Percentiles rank a stretch among this genome's conserved stretches.
phyloP scores from a whole-genome alignment of 2,113 vertebrate genomes.

The Conger conger region DNA sequence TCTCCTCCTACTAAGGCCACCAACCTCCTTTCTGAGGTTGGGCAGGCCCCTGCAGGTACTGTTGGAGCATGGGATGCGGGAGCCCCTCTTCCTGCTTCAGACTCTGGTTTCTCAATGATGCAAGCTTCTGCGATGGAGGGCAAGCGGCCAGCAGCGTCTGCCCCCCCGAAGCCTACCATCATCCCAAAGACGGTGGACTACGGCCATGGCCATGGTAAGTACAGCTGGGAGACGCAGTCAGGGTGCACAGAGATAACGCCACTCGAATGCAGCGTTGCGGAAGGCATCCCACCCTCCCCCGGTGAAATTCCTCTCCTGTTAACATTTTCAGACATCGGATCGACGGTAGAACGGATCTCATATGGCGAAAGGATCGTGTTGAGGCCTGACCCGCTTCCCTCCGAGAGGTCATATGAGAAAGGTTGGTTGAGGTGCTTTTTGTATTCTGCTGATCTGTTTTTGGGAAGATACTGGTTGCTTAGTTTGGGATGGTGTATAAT shows the following conservation, averaged over 20 bases:
- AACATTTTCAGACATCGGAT: slow-evolving; percentile 62
- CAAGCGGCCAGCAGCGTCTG: slow-evolving; percentile 57
- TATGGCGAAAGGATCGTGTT: slow-evolving; percentile 95
- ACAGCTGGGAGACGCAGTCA: slow-evolving; percentile 24
- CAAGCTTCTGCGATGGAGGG: slow-evolving; percentile 16
- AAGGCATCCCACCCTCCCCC: not conserved
- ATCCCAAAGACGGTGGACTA: slow-evolving; percentile 95
- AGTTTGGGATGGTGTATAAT: not conserved
- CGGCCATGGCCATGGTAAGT: slow-evolving; percentile 82
- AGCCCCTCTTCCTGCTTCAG: slow-evolving; percentile 39
- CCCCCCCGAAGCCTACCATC: slow-evolving; percentile 69
- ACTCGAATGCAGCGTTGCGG: not conserved
- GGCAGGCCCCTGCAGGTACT: slow-evolving; percentile 39
- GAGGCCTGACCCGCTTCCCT: slow-evolving; percentile 81
- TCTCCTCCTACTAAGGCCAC: slow-evolving; percentile 43
- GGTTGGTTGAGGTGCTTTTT: slow-evolving; percentile 52
- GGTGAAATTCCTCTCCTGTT: slow-evolving; percentile 4
- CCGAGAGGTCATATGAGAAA: slow-evolving; percentile 87
- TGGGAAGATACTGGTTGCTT: not conserved
- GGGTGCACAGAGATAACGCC: not conserved
- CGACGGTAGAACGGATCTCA: slow-evolving; percentile 89
- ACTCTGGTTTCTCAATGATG: slow-evolving; percentile 41
- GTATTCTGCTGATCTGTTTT: not conserved
- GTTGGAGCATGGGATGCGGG: slow-evolving; percentile 69
- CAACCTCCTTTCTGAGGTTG: slow-evolving; percentile 50